Evolutionary conservation across 2,888 invertebrate species (phyloP), one percentile per base, ranked within the genome.

Genomic region (Chromoteleia sp.): DNA sequence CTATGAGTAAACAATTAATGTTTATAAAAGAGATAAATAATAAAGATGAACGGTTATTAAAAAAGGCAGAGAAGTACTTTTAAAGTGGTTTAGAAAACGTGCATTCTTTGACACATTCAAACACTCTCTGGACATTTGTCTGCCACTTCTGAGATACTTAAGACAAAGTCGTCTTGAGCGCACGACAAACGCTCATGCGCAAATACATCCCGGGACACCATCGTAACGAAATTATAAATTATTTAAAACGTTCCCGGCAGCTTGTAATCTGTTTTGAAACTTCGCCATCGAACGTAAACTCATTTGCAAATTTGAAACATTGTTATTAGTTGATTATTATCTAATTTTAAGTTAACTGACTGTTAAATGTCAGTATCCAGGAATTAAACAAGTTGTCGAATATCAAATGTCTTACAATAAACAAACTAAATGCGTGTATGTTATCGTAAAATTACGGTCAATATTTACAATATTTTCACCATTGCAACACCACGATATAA

Each of bases 221-320:
- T 67, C 21, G 29, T 29, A 67, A 67, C 52, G 17, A 41, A 52
- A 52, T 68, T 68, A 54, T 68, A 68, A 54, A 68, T 68, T 68
- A 54, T 68, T 56, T 41, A 36, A 56, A 68, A 43, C 45, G 30
- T 43, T 21, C 14, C 25, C 50, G 19, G 50, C 15, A 48, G 65
- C 39, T 65, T 36, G 50, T 50, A 65, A 52, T 41, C 67, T 52
- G 52, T 52, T 67, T 65, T 50, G 43, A 50, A 52, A 52, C 67
- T 52, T 52, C 19, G 52, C 4, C 52, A 52, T 52, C 41, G 52
- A 52, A 52, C 10, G 21, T 25, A 50, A 50, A 54, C 43, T 68
- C n/a, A 21, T 43, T n/a, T 43, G 8, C 33, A 10, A 33, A 33
- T 56, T 68, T 15, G 36, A 54, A 67, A 41, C 30, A 29, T 41